Conservation (phyloP, 2,797 vertebrate species). For the Spinus olivaceus region DNA sequence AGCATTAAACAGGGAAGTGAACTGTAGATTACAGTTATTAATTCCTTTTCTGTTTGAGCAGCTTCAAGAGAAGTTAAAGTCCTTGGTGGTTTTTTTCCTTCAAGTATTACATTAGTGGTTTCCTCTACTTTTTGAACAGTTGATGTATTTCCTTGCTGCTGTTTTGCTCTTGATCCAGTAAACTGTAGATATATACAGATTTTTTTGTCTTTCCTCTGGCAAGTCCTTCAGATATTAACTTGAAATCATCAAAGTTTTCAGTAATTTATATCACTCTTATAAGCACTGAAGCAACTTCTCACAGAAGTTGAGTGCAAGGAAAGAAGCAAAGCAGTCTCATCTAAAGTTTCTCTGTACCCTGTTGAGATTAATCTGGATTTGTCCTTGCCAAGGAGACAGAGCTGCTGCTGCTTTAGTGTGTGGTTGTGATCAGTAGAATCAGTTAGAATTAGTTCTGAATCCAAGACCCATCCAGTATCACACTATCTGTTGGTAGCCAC, state of each 20-base stretch:
- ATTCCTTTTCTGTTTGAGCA: background rate
- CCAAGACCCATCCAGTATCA: background rate
- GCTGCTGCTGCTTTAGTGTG: background rate
- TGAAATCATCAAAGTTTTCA: background rate
- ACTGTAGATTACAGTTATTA: background rate
- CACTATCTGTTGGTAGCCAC: background rate
- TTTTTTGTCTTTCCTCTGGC: background rate
- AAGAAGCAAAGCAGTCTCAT: background rate
- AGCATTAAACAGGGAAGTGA: background rate
- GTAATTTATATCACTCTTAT: background rate
- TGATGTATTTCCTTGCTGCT: background rate
- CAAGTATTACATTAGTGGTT: background rate
- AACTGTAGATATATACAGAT: background rate
- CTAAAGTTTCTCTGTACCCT: background rate
- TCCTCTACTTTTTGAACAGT: background rate
- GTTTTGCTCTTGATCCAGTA: background rate
- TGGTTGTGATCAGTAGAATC: background rate
- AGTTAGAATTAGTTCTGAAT: background rate
- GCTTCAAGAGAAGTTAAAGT: background rate
- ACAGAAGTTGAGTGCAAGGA: background rate
- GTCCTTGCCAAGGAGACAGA: background rate
- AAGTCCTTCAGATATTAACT: background rate
- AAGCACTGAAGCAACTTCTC: background rate
- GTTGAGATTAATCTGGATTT: background rate
- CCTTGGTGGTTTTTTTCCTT: background rate